Evolutionary conservation across 2,113 vertebrate species (phyloP).

Genomic region (Centropristis striata): DNA sequence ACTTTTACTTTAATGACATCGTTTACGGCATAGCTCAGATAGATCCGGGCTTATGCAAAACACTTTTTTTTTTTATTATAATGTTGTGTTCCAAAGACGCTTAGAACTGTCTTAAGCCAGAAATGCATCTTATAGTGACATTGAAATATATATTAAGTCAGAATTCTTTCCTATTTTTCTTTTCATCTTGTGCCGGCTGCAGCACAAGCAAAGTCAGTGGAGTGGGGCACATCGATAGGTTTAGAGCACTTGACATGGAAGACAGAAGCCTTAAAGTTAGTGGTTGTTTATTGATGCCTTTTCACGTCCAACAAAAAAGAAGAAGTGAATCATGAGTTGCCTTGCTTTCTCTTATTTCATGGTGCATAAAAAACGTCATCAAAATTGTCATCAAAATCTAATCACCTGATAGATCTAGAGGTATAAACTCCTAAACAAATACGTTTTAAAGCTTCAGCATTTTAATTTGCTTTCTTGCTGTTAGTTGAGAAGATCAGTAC

Average conservation of each 20-base stretch:
- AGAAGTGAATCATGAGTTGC: neutral
- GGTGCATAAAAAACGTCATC: neutral
- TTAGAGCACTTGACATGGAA: neutral
- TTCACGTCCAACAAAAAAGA: neutral
- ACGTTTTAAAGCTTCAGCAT: neutral
- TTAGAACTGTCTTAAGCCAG: neutral
- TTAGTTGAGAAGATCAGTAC: neutral
- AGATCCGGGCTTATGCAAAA: constrained; percentile 39
- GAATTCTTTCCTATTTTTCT: neutral
- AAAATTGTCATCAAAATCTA: too few relatives aligned
- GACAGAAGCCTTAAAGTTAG: neutral
- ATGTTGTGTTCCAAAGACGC: neutral
- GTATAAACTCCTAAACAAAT: neutral
- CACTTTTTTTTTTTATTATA: neutral
- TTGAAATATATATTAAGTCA: constrained; percentile 5
- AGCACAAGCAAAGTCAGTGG: neutral
- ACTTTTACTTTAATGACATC: constrained; percentile 34
- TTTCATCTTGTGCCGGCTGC: neutral
- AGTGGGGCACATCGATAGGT: constrained; percentile 3
- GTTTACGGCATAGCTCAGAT: neutral
- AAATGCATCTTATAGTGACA: constrained; percentile 5
- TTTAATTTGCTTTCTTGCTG: neutral
- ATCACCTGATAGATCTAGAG: too few relatives aligned
- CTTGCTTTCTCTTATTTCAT: neutral
- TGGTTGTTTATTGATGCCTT: neutral